A percentile compares a stretch with the other conserved stretches of the same genome.
These are phyloP conservation scores for Brachionus rotundiformis DNA, from an alignment of 1,140 invertebrate genomes.

Conservation along the genomic window DNA sequence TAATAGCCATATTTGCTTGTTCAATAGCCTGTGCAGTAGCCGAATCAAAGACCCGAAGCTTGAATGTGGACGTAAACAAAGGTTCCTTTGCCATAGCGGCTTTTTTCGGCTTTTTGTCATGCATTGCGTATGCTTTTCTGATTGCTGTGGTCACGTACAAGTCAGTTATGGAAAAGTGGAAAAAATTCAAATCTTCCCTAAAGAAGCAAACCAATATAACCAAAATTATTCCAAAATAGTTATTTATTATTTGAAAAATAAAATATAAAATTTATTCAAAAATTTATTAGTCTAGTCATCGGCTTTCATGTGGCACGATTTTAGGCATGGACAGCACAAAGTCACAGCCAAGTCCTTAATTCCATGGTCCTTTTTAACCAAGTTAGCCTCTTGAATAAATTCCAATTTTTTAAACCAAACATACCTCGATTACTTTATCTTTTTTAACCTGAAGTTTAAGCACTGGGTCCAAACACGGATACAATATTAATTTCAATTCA, in stretches of 20 bases:
- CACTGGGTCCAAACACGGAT: background rate
- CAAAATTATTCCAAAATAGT: background rate
- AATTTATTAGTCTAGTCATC: background rate
- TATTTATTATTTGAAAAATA: background rate
- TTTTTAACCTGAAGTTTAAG: background rate
- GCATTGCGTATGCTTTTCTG: background rate
- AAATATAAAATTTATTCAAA: too few species aligned
- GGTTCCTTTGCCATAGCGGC: background rate
- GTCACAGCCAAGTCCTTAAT: background rate
- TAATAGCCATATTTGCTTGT: background rate
- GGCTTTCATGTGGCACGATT: background rate
- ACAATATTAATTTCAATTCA: background rate
- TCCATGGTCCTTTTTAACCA: background rate
- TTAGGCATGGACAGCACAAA: constrained; percentile 2
- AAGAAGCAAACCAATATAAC: background rate
- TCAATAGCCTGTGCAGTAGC: background rate
- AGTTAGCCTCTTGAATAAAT: background rate
- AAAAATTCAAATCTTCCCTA: background rate
- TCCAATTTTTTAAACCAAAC: background rate
- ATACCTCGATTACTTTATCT: background rate
- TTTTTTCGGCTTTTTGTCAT: background rate
- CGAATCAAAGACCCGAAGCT: background rate
- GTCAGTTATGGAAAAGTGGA: background rate
- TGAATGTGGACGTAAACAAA: background rate
- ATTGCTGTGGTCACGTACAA: background rate